Evolutionary conservation across 2,113 vertebrate genomes (phyloP), one percentile per base, ranked within the genome.

Genomic region (Ptilonorhynchus violaceus): DNA sequence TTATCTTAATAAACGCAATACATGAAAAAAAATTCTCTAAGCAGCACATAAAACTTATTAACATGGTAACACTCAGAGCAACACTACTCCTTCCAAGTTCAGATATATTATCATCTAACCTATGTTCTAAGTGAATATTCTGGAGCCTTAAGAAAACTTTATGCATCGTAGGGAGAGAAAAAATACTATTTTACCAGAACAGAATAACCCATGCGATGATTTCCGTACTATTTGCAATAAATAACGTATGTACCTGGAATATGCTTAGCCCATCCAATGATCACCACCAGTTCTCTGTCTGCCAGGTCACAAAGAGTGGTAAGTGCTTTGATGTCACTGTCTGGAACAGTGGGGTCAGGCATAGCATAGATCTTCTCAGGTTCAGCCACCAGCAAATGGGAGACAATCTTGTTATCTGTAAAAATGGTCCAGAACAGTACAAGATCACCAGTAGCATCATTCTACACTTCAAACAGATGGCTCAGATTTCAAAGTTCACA

Each of bases 321-420:
- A 95, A 99, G 98, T 69, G 99, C 99, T 98, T 99, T 99, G 98
- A 99, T 99, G 98, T 99, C 99, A 80, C 99, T 99, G 98, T 99
- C 99, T 8, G 99, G 99, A 95, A 99, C 99, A 50, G 99, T 99
- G 47, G 99, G 99, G 98, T 99, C 99, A 59, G 99, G 99, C 99
- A 99, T 99, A 97, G 99, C 99, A 92, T 99, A 99, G 98, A 99
- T 99, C 98, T 99, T 99, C 98, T 99, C 99, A 63, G 99, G 99
- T 97, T 99, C 99, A 72, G 99, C 99, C 98, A 99, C 99, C 98
- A 99, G 98, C 98, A 99, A 98, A 98, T 99, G 99, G 94, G 99
- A 99, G 96, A 99, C 99, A 94, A 99, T 99, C 99, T 99, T 99
- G 99, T 99, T 99, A 99, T 99, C 99, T 99, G 99, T 97, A 98